phyloP scores from a whole-genome alignment of 2,888 invertebrate genomes.

The Parnassius orleans region DNA sequence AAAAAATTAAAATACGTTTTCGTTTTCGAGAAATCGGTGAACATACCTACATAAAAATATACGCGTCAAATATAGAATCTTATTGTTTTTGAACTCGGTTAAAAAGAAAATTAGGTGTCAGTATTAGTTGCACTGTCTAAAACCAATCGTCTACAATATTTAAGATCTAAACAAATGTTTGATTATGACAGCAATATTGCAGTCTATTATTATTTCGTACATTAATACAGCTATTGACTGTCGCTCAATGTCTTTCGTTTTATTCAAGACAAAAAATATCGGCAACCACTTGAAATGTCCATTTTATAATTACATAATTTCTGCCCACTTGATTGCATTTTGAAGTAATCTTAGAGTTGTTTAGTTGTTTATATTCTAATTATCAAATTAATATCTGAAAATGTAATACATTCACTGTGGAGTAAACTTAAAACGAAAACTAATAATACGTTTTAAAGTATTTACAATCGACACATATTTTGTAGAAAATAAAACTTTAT shows the following conservation, averaged over 20 bases:
- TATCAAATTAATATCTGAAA: not conserved
- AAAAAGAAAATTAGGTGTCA: too few species aligned
- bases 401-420: not conserved
- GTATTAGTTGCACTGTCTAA: too few species aligned
- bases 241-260: conserved; percentile 50
- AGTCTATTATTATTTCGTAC: conserved; percentile 40
- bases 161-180: conserved; percentile 39
- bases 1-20: too few species aligned
- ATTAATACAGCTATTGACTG: conserved; percentile 43
- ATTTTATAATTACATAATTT: conserved; percentile 16
- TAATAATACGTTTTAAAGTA: too few species aligned
- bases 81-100: too few species aligned
- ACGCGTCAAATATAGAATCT: too few species aligned
- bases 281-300: conserved; percentile 10
- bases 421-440: too few species aligned
- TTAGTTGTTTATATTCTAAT: conserved; percentile 2
- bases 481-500: too few species aligned
- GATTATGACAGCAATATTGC: conserved; percentile 42
- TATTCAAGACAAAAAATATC: conserved; percentile 38
- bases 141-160: too few species aligned
- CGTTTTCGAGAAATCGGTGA: too few species aligned
- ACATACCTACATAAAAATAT: too few species aligned
- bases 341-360: conserved; percentile 7
- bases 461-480: too few species aligned
- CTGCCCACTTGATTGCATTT: conserved; percentile 5